Evolutionary conservation across 2,797 vertebrate genomes (phyloP), one percentile per base, ranked within the genome.

Genomic region (Poecilia velifera): DNA sequence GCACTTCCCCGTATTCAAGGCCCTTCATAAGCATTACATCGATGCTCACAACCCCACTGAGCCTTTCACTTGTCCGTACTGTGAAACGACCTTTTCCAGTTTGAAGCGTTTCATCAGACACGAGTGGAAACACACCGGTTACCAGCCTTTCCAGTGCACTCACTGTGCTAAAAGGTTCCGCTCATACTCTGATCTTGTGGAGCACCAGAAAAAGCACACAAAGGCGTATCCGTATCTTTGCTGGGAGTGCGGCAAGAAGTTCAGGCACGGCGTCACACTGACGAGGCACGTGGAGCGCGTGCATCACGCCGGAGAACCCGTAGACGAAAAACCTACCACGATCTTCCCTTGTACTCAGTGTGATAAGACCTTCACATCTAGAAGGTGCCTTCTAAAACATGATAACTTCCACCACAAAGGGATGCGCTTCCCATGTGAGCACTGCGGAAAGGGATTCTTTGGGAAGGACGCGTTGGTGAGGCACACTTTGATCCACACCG

Each of bases 371-470:
- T 95, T 95, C 85, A 91, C 93, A 0, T 93, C 94, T 0, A 88
- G 92, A 20, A 84, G 93, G 64, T 94, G 93, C 86, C 90, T 94
- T 16, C 89, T 94, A 53, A 94, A 94, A 39, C 94, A 95, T 0
- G 94, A 94, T 41, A 94, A 95, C 39, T 94, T 94, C 82, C 93
- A 94, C 31, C 94, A 95, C 92, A 95, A 94, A 82, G 94, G 94
- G 8, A 78, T 94, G 81, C 90, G 92, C 0, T 93, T 94, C 81
- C 94, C 94, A 0, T 95, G 94, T 0, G 91, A 93, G 82, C 91
- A 93, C 85, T 95, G 94, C 1, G 94, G 94, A 1, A 95, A 95
- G 77, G 93, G 94, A 0, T 95, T 95, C 87, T 94, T 94, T 1
- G 93, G 93, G 3, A 94, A 94, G 84, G 94, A 94, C 16, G 93